Evolutionary conservation across 2,113 vertebrate genomes (phyloP).

Genomic region (Xyliphius kryptos): DNA sequence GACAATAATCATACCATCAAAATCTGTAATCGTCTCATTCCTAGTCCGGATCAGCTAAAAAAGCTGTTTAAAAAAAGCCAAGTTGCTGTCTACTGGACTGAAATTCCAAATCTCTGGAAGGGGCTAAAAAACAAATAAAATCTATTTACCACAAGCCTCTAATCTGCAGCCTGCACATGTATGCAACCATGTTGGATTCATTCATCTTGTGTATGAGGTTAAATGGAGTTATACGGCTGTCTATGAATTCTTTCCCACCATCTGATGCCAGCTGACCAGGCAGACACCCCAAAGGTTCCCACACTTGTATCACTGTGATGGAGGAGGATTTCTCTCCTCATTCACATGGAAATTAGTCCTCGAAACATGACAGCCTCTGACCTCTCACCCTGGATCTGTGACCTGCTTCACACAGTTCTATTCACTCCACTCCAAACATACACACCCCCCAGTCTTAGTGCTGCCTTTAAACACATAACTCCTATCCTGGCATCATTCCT

Average conservation of each 20-base stretch:
- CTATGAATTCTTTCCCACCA: conserved; percentile 6
- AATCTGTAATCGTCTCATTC: too few relatives aligned
- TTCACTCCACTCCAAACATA: neutral
- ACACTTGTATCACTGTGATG: conserved; percentile 5
- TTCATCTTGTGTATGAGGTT: neutral
- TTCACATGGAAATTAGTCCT: conserved; percentile 27
- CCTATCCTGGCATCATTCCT: too few relatives aligned
- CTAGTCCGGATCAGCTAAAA: too few relatives aligned
- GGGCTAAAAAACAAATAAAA: too few relatives aligned
- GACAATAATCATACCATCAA: too few relatives aligned
- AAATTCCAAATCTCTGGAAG: too few relatives aligned
- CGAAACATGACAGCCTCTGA: conserved; percentile 21
- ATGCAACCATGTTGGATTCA: too few relatives aligned
- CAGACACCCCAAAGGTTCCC: conserved; percentile 18
- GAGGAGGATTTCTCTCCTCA: conserved; percentile 12
- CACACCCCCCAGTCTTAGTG: neutral
- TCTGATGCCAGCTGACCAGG: conserved; percentile 10
- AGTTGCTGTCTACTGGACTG: too few relatives aligned
- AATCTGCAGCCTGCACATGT: too few relatives aligned
- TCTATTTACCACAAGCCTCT: too few relatives aligned
- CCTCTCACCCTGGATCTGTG: neutral
- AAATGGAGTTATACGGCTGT: neutral
- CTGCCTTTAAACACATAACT: too few relatives aligned
- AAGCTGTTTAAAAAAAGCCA: too few relatives aligned
- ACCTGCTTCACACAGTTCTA: conserved; percentile 6